Conservation (phyloP, 2,113 vertebrate genomes). For the Platysternon megacephalum region DNA sequence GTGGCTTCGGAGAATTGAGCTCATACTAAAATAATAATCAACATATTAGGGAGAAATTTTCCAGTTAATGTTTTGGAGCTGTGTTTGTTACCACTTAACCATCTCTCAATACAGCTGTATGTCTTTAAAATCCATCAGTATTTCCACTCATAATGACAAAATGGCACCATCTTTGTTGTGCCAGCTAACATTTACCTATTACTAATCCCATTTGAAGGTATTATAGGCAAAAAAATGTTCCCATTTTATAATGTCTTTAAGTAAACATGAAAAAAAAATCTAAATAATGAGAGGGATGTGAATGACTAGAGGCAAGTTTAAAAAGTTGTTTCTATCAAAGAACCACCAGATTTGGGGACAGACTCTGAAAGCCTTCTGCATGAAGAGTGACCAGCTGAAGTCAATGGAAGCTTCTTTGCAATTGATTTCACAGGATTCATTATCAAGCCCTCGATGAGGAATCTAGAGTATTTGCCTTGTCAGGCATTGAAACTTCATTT, state of each 20-base stretch:
- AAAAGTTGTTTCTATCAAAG: not conserved
- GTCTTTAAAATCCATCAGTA: not conserved
- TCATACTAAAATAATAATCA: not conserved
- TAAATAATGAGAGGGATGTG: not conserved
- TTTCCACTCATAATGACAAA: not conserved
- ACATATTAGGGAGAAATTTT: not conserved
- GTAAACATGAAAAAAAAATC: not conserved
- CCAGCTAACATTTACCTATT: not conserved
- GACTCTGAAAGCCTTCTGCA: not conserved
- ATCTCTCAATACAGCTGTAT: not conserved
- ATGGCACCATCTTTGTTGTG: not conserved
- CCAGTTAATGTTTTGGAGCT: not conserved
- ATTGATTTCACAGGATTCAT: not conserved
- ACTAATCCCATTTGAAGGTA: not conserved
- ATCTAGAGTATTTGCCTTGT: not conserved
- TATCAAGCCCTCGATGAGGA: not conserved
- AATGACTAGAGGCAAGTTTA: not conserved
- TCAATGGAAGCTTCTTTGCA: not conserved
- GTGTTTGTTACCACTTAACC: not conserved
- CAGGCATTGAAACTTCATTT: not conserved
- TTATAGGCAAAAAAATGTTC: not conserved
- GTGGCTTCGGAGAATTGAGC: rapidly evolving
- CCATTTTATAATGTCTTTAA: not conserved
- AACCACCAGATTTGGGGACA: not conserved
- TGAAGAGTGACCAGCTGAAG: not conserved